phyloP scores from a whole-genome alignment of 2,797 vertebrate genomes.

The Spondyliosoma cantharus region DNA sequence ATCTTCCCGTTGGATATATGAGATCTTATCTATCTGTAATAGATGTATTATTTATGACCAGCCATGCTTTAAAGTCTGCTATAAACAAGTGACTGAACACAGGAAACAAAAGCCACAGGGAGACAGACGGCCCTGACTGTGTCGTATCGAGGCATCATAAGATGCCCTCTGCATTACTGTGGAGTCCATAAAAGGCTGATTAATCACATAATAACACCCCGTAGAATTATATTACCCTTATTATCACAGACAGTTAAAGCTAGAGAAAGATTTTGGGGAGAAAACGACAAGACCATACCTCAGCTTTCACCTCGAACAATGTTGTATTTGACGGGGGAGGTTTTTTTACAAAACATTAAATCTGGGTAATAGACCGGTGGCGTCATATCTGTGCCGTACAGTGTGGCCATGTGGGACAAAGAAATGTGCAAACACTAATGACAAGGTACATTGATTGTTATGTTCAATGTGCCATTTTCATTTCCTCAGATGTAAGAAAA shows the following conservation, averaged over 20 bases:
- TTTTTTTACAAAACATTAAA: conserved; percentile 55
- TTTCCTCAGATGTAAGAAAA: conserved; percentile 66
- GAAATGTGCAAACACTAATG: conserved; percentile 63
- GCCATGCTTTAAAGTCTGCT: conserved; percentile 59
- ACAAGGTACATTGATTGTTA: conserved; percentile 66
- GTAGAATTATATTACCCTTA: conserved; percentile 53
- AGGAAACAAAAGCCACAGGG: conserved; percentile 56
- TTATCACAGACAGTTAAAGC: conserved; percentile 58
- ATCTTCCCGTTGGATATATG: conserved; percentile 56
- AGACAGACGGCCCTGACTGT: conserved; percentile 38
- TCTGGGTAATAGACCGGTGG: conserved; percentile 34
- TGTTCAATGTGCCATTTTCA: conserved; percentile 72
- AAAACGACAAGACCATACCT: conserved; percentile 14
- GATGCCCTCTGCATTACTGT: conserved; percentile 41
- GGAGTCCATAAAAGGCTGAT: conserved; percentile 66
- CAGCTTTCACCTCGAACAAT: conserved; percentile 25
- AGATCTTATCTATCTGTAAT: conserved; percentile 60
- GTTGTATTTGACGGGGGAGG: conserved; percentile 22
- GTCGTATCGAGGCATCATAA: conserved; percentile 34
- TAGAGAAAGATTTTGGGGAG: conserved; percentile 19
- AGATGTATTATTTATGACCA: conserved; percentile 69
- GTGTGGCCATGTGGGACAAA: conserved; percentile 41
- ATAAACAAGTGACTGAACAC: conserved; percentile 64
- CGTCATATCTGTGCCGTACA: conserved; percentile 27
- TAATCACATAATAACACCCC: conserved; percentile 69